phyloP scores from a whole-genome alignment of 2,113 vertebrate species.

The Caloenas nicobarica region DNA sequence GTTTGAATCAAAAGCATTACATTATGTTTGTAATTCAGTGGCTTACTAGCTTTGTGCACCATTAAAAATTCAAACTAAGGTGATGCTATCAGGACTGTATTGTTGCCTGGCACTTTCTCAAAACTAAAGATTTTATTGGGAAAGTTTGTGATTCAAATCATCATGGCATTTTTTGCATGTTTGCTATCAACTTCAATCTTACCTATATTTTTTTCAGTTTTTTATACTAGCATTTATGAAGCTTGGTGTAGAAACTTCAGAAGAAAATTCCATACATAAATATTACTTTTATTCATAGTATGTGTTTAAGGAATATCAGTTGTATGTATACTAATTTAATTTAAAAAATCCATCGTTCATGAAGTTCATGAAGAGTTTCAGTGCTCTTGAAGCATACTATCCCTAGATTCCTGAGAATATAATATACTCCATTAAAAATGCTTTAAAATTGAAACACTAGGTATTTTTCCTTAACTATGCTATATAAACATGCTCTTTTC shows the following conservation, averaged over 20 bases:
- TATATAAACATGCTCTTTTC: neutral
- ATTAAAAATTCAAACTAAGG: neutral
- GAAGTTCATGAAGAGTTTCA: neutral
- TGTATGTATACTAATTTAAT: neutral
- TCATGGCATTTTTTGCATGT: neutral
- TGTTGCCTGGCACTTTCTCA: neutral
- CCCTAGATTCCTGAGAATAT: neutral
- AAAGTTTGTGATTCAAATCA: neutral
- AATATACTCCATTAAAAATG: neutral
- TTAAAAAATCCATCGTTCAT: neutral
- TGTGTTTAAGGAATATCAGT: neutral
- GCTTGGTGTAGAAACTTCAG: neutral
- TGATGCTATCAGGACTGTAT: neutral
- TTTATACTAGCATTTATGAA: neutral
- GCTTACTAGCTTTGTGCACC: neutral
- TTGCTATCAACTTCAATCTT: neutral
- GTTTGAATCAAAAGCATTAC: neutral
- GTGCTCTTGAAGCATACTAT: neutral
- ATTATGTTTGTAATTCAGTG: neutral
- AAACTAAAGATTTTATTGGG: neutral
- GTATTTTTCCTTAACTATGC: neutral
- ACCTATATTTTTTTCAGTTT: neutral
- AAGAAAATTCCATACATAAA: neutral
- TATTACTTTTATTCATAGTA: neutral
- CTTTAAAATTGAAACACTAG: neutral